Evolutionary conservation across 2,113 vertebrate species (phyloP), one percentile per base, ranked within the genome.

Genomic region (Ctenomys sociabilis): DNA sequence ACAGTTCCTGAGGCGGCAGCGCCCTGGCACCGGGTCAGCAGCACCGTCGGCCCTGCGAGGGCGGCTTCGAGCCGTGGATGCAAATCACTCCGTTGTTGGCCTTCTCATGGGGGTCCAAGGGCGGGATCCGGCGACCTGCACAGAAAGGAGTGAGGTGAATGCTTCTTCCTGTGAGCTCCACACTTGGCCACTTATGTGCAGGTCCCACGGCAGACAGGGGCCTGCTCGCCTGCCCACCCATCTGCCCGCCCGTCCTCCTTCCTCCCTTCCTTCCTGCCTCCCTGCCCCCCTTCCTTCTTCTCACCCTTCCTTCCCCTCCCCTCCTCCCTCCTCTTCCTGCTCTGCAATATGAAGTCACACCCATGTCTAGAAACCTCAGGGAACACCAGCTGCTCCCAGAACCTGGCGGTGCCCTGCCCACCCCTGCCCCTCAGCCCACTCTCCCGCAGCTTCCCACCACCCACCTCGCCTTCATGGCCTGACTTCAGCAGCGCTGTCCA

Each of bases 61-160:
- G 97, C 97, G 98, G 99, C 95, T 98, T 98, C 91, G 97, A 99
- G 75, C 77, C 49, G 9, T 80, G 77, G 0, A 99, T 98, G 97
- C 99, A 99, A 94, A 99, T 99, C 49, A 99, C 98, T 61, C 99
- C 99, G 37, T 98, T 99, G 97, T 98, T 99, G 66, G 99, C 98
- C 52, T 98, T 99, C 95, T 99, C 99, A 30, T 99, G 98, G 90
- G 99, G 99, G 96, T 99, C 99, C 98, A 99, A 98, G 9, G 99
- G 99, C 40, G 99, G 99, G 92, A 99, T 99, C 97, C 99, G 99
- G 96, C 98, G 99, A 98, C 99, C 99, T 99, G 96, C 84, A 98
- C 35, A 98, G 37, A 96, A 91, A 97, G 0, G 1, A 54, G 54
- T 86, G 40, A 96, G 17, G 12, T 94, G 28, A 97, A 92, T 96